A percentile compares a stretch with the other conserved stretches of the same genome.
These are phyloP conservation scores for Pongo pygmaeus DNA, from an alignment of 2,113 vertebrate genomes.

Conservation along the genomic window DNA sequence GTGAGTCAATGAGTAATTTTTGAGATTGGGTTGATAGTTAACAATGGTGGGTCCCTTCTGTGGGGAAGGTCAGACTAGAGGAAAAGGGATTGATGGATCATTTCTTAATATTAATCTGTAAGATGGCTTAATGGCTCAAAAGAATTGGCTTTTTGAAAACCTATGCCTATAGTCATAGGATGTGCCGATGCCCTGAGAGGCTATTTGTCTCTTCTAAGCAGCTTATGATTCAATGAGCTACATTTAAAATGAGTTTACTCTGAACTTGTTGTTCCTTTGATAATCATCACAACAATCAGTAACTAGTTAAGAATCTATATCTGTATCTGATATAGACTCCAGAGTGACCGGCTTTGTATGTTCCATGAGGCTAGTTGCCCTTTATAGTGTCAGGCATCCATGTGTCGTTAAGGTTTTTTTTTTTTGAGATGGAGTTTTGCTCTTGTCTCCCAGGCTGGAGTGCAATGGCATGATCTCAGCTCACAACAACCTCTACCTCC, in stretches of 20 bases:
- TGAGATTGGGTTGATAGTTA: background rate
- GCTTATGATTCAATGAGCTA: background rate
- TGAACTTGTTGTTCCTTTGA: background rate
- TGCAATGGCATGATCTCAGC: no score
- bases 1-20: background rate
- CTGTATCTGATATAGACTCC: background rate
- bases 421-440: no score
- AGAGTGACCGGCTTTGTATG: background rate
- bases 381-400: background rate
- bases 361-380: background rate
- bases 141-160: constrained; percentile 2
- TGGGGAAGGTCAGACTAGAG: background rate
- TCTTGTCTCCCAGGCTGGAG: no score
- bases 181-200: background rate
- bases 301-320: background rate
- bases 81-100: background rate
- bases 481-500: no score
- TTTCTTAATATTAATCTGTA: constrained; percentile 35
- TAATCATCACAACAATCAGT: background rate
- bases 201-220: background rate
- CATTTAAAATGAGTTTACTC: background rate
- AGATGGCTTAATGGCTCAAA: background rate
- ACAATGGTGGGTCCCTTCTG: background rate
- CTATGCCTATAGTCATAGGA: background rate
- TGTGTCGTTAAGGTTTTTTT: background rate